Evolutionary conservation across 2,888 invertebrate genomes (phyloP).

Genomic region (Sinopyrophorus schimmeli): DNA sequence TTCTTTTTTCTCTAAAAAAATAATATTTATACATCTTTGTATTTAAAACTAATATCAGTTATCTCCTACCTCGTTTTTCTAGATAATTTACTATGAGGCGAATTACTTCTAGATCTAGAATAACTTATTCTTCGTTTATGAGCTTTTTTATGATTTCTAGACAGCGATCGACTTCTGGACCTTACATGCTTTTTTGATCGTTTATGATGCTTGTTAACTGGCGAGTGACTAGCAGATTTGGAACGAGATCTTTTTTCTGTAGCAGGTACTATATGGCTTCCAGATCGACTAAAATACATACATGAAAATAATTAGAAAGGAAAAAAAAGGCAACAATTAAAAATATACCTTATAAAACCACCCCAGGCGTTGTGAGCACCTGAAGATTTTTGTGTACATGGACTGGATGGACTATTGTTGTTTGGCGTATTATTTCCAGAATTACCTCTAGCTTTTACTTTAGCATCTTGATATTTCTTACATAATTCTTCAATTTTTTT

Average conservation of each 20-base stretch:
- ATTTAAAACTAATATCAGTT: neutral
- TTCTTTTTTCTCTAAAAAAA: slow-evolving; percentile 51
- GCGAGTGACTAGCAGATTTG: slow-evolving; percentile 50
- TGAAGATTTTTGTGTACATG: slow-evolving; percentile 59
- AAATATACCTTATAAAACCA: slow-evolving; percentile 63
- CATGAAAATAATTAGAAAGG: neutral
- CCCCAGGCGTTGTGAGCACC: slow-evolving; percentile 70
- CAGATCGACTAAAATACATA: slow-evolving; percentile 49
- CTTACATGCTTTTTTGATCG: slow-evolving; percentile 50
- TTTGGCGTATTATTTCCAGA: slow-evolving; percentile 59
- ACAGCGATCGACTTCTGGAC: slow-evolving; percentile 47
- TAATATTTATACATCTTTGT: slow-evolving; percentile 1
- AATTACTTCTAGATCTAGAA: slow-evolving; percentile 52
- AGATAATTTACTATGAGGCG: slow-evolving; percentile 48
- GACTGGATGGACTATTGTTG: slow-evolving; percentile 50
- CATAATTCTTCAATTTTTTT: slow-evolving; percentile 73
- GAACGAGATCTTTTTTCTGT: slow-evolving; percentile 51
- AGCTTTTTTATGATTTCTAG: slow-evolving; percentile 49
- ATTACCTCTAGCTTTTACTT: slow-evolving; percentile 59
- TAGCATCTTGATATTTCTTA: slow-evolving; percentile 70
- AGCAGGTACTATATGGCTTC: slow-evolving; percentile 52
- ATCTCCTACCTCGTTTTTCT: slow-evolving; percentile 43
- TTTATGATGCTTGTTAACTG: slow-evolving; percentile 48
- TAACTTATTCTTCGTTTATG: slow-evolving; percentile 51
- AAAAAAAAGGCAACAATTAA: neutral